These are phyloP conservation scores for Carduelis carduelis DNA, from an alignment of 2,797 vertebrate species.

Conservation along the genomic window DNA sequence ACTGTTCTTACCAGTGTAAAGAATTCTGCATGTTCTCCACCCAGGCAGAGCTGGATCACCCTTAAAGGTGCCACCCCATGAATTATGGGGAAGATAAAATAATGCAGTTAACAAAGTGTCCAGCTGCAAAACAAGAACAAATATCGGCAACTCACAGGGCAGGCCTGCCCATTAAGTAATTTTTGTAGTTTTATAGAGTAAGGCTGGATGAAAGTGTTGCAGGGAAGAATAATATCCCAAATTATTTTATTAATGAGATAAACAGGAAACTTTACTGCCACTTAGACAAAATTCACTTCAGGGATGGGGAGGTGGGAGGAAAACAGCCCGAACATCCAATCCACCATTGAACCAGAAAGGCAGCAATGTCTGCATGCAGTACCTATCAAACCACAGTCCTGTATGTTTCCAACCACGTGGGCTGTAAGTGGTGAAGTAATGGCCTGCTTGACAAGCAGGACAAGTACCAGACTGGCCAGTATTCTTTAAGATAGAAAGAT, in stretches of 20 bases:
- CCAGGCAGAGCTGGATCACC: neutral
- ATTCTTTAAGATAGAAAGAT: neutral
- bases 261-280: neutral
- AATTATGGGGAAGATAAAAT: neutral
- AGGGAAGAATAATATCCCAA: neutral
- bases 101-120: neutral
- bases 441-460: neutral
- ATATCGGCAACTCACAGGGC: neutral
- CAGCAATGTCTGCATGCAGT: neutral
- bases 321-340: neutral
- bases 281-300: neutral
- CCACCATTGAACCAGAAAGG: neutral
- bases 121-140: neutral
- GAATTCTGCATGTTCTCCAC: neutral
- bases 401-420: neutral
- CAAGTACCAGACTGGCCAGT: neutral
- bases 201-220: neutral
- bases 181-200: neutral
- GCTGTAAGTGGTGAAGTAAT: neutral
- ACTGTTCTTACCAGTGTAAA: neutral
- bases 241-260: neutral
- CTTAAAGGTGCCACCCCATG: neutral
- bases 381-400: neutral
- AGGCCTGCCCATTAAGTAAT: neutral
- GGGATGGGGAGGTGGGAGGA: neutral